Evolutionary conservation across 2,888 invertebrate species (phyloP).

Genomic region (Pollenia labialis): DNA sequence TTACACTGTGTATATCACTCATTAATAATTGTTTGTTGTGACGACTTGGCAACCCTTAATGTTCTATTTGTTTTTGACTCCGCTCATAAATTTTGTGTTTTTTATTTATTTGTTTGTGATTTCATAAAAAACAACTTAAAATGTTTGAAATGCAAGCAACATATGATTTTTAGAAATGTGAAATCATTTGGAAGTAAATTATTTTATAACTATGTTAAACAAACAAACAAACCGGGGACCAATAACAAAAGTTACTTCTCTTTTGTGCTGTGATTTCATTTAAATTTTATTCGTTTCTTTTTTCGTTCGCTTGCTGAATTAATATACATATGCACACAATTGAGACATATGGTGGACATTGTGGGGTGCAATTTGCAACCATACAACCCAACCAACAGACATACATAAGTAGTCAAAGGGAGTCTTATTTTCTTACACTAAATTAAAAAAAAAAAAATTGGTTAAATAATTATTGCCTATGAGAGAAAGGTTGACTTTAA

Average conservation of each 20-base stretch:
- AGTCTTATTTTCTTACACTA: slow-evolving; percentile 10
- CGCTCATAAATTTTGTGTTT: no score
- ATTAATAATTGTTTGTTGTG: no score
- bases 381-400: background rate
- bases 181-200: slow-evolving; percentile 78
- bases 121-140: no score
- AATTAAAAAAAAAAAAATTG: no score
- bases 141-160: background rate
- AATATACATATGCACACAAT: slow-evolving; percentile 78
- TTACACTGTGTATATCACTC: no score
- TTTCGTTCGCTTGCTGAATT: background rate
- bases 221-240: slow-evolving; percentile 4
- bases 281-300: slow-evolving; percentile 2
- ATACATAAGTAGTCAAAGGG: slow-evolving; percentile 22
- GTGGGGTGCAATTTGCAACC: slow-evolving; percentile 55
- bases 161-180: slow-evolving; percentile 25
- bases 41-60: no score
- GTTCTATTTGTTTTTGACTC: no score
- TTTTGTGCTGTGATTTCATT: slow-evolving; percentile 6
- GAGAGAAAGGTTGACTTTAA: no score
- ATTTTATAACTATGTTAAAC: slow-evolving; percentile 74
- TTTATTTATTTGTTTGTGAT: no score
- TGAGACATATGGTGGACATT: slow-evolving; percentile 78
- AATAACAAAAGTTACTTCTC: background rate
- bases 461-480: no score